A percentile compares a stretch with the other conserved stretches of the same genome.
Conservation (phyloP, 1,140 invertebrate genomes). For the Acyrthosiphon pisum region DNA sequence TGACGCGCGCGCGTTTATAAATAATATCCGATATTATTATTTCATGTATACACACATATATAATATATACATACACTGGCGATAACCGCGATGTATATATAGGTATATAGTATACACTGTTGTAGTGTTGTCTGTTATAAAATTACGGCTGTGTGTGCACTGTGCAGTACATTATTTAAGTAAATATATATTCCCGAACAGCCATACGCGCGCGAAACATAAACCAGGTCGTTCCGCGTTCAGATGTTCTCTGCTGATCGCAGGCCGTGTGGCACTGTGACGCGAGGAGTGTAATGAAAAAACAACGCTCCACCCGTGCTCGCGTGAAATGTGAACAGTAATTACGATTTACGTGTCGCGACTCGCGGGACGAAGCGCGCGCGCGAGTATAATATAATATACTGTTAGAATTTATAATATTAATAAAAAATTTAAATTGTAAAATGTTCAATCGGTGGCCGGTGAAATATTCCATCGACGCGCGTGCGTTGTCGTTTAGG, state of each 20-base stretch:
- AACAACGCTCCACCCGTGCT: background rate
- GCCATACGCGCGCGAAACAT: background rate
- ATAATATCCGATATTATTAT: background rate
- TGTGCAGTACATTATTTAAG: background rate
- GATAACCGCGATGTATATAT: background rate
- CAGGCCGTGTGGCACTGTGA: background rate
- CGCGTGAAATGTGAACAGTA: background rate
- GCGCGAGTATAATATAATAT: background rate
- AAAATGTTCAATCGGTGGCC: background rate
- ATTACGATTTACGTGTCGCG: background rate
- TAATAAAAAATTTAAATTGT: background rate
- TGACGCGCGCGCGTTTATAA: slow-evolving; percentile 1
- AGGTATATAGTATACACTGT: no score
- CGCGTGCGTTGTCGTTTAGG: background rate
- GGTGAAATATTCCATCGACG: background rate
- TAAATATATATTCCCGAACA: background rate
- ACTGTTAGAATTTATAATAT: background rate
- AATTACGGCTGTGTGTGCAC: background rate
- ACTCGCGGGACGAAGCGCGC: background rate
- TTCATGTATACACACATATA: background rate
- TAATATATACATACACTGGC: background rate
- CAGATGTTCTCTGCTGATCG: background rate
- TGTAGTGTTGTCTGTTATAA: no score
- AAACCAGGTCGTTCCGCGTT: no score
- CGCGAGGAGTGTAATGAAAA: background rate